These are phyloP conservation scores for Hyalella azteca DNA, from an alignment of 2,888 invertebrate genomes.

Conservation along the genomic window DNA sequence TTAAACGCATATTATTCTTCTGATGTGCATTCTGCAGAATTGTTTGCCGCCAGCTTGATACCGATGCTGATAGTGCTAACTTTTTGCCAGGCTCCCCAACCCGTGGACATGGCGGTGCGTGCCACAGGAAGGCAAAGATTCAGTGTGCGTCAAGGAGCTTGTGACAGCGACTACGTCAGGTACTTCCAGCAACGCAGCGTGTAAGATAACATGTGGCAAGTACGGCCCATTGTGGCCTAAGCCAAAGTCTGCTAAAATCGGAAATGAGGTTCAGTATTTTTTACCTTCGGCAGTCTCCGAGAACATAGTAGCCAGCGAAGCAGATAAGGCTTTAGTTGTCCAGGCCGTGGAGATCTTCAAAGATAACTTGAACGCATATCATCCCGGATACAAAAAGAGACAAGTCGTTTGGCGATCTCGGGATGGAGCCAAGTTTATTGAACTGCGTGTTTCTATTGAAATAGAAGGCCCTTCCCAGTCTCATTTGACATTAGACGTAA, in stretches of 20 bases:
- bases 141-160: conserved; percentile 41
- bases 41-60: too few relatives aligned
- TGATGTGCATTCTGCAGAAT: too few relatives aligned
- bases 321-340: conserved; percentile 25
- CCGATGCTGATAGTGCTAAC: too few relatives aligned
- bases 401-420: conserved; percentile 29
- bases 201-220: conserved; percentile 73
- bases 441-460: conserved; percentile 35
- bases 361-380: conserved; percentile 41
- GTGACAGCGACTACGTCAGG: background rate
- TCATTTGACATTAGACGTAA: conserved; percentile 3
- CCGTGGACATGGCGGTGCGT: conserved; percentile 55
- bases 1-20: too few relatives aligned
- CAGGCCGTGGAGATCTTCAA: conserved; percentile 45
- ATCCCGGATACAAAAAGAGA: conserved; percentile 42
- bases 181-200: conserved; percentile 61
- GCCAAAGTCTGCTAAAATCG: conserved; percentile 65
- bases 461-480: conserved; percentile 10
- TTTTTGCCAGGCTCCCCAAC: conserved; percentile 43
- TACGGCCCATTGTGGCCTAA: conserved; percentile 75
- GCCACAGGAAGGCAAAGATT: conserved; percentile 27
- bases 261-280: conserved; percentile 37
- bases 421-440: background rate
- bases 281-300: conserved; percentile 35
- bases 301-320: background rate